These are phyloP conservation scores for Ephialtes manifestator DNA, from an alignment of 2,888 invertebrate species.

Conservation along the genomic window DNA sequence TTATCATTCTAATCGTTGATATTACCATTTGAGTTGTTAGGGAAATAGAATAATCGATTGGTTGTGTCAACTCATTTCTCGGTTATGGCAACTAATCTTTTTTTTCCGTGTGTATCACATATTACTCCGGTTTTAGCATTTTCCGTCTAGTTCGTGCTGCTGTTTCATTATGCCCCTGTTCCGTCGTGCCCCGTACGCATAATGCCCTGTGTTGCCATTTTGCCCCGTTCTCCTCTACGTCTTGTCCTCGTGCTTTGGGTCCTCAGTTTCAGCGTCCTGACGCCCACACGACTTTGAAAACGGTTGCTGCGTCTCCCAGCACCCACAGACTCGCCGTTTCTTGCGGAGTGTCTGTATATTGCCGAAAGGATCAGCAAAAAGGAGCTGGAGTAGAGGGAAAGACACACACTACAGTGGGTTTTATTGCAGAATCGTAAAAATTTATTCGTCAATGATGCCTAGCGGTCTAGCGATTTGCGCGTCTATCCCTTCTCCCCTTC, in stretches of 20 bases:
- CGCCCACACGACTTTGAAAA: constrained; percentile 54
- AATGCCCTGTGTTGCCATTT: no score
- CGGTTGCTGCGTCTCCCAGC: constrained; percentile 34
- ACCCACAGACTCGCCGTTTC: constrained; percentile 47
- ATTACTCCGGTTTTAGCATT: no score
- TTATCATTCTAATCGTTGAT: no score
- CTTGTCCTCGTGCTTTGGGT: constrained; percentile 33
- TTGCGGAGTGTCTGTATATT: not conserved
- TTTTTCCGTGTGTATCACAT: no score
- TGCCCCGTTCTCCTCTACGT: not conserved
- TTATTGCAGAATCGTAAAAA: constrained; percentile 72
- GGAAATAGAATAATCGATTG: no score
- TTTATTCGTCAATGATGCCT: constrained; percentile 70
- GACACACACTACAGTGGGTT: constrained; percentile 34
- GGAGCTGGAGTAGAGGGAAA: not conserved
- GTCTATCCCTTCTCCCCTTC: constrained; percentile 2
- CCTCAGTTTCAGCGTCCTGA: not conserved
- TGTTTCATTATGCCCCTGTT: no score
- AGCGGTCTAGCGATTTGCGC: constrained; percentile 41
- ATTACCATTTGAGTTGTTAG: no score
- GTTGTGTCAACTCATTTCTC: no score
- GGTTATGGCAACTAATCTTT: no score
- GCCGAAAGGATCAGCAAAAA: constrained; percentile 14
- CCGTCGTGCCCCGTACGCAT: no score
- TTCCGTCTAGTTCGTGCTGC: no score